Base-by-base conservation (phyloP, 2,888 invertebrate species). In the Aphidius colemani region DNA sequence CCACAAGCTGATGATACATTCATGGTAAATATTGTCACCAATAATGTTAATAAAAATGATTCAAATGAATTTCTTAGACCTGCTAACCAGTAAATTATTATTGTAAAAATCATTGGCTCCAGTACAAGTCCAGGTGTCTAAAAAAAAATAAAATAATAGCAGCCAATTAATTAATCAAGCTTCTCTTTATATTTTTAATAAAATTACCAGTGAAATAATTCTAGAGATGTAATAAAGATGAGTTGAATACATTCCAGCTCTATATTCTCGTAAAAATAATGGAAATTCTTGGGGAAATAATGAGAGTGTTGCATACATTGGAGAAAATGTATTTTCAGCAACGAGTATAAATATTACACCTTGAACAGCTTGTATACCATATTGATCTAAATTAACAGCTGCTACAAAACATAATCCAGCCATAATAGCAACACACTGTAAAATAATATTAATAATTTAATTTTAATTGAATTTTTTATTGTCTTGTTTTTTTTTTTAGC, bases 1-100 rank as follows among this genome's bases (percentile, higher is more conserved):
- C 94, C 95, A 79, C 94, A 94, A 43, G 94, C 91, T 48, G 92
- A 90, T n/a, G 95, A 90, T 7, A 93, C 91, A 77, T 94, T 94
- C 83, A 94, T 90, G 53, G 94, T 93, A 70, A 94, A 81, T 67
- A 90, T 87, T n/a, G 90, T 85, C 18, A 90, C 84, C 66, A 90
- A 81, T 41, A 89, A 83, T 0, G 93, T 92, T 74, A 90, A 86
- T 2, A 87, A 79, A 76, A 92, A 91, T 7, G 92, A 90, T 76
- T 89, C 88, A 9, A 86, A 67, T 0, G 89, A 88, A 57, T 85
- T 81, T 57, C 90, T 84, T 7, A 95, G 83, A n/a, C 95, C 95
- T 7, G 93, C 89, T 73, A 96, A 85, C 90, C 92, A 95, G 83
- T 97, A 97, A 63, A 92, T 88, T 72, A 96, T 89, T 53, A 89